Conservation (phyloP, 2,797 vertebrate species). For the Aplochiton taeniatus region DNA sequence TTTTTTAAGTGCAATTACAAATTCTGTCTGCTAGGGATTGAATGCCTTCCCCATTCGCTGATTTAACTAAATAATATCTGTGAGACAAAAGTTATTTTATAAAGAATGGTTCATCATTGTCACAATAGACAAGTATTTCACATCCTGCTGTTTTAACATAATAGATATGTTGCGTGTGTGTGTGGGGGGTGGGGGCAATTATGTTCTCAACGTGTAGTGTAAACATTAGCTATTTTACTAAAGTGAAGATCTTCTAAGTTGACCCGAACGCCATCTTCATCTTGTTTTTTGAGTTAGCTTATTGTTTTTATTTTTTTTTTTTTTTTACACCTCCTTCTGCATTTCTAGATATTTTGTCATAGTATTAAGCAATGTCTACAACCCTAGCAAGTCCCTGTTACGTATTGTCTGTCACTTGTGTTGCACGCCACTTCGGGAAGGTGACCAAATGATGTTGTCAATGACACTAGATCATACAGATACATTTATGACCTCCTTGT, state of each 20-base stretch:
- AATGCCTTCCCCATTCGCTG: slow-evolving; percentile 53
- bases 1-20: slow-evolving; percentile 82
- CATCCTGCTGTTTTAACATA: too few species aligned
- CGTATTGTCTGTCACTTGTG: slow-evolving; percentile 43
- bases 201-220: too few species aligned
- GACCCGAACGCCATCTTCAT: too few species aligned
- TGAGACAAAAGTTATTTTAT: slow-evolving; percentile 14
- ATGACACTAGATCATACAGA: slow-evolving; percentile 26
- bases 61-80: slow-evolving; percentile 30
- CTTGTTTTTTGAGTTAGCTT: slow-evolving; percentile 2
- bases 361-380: slow-evolving; percentile 41
- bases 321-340: slow-evolving; percentile 49
- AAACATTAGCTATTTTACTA: too few species aligned
- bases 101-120: slow-evolving; percentile 24
- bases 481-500: slow-evolving; percentile 8
- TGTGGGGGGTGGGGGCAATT: too few species aligned
- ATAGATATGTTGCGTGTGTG: too few species aligned
- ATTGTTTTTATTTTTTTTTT: slow-evolving; percentile 47
- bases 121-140: slow-evolving; percentile 5
- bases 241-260: too few species aligned
- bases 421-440: slow-evolving; percentile 49
- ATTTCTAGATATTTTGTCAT: slow-evolving; percentile 42
- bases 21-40: slow-evolving; percentile 70
- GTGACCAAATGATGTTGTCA: slow-evolving; percentile 34
- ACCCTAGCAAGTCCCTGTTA: slow-evolving; percentile 33